These are phyloP conservation scores for Phrynocephalus versicolor DNA, from an alignment of 2,113 vertebrate species.

Conservation along the genomic window DNA sequence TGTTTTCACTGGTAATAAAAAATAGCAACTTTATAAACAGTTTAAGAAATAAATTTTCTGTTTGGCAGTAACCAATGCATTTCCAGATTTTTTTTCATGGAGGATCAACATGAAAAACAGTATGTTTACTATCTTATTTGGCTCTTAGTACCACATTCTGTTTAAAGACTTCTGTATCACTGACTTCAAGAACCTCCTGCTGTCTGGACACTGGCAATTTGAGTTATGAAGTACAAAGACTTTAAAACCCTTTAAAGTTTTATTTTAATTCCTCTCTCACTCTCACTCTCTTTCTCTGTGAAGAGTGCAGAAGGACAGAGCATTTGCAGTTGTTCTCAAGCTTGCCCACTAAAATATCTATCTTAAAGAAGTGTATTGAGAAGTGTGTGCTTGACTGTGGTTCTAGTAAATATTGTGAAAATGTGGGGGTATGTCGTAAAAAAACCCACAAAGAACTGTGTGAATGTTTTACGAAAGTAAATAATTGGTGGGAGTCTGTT, in stretches of 20 bases:
- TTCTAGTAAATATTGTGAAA: neutral
- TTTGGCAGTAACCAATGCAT: constrained; percentile 56
- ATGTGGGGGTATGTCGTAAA: neutral
- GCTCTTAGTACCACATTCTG: constrained; percentile 31
- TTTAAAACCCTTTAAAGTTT: constrained; percentile 13
- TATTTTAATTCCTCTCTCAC: neutral
- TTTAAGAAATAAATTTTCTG: constrained; percentile 68
- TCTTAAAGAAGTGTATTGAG: neutral
- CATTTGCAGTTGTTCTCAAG: constrained; percentile 7
- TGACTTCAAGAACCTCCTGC: constrained; percentile 31
- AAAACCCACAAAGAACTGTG: neutral
- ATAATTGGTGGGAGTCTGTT: neutral
- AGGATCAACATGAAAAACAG: constrained; percentile 64
- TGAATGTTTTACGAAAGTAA: constrained; percentile 16
- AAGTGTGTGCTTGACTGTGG: neutral
- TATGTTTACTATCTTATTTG: constrained; percentile 46
- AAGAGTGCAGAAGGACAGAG: neutral
- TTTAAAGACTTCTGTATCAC: constrained; percentile 45
- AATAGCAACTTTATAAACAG: constrained; percentile 64
- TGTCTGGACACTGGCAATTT: constrained; percentile 27
- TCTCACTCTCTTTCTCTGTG: neutral
- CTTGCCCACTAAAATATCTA: neutral
- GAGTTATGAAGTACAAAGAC: neutral
- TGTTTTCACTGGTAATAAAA: constrained; percentile 75
- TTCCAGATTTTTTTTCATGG: constrained; percentile 58